A percentile compares a stretch with the other conserved stretches of the same genome.
phyloP scores from a whole-genome alignment of 2,797 vertebrate genomes.

The Austrolebias charrua region DNA sequence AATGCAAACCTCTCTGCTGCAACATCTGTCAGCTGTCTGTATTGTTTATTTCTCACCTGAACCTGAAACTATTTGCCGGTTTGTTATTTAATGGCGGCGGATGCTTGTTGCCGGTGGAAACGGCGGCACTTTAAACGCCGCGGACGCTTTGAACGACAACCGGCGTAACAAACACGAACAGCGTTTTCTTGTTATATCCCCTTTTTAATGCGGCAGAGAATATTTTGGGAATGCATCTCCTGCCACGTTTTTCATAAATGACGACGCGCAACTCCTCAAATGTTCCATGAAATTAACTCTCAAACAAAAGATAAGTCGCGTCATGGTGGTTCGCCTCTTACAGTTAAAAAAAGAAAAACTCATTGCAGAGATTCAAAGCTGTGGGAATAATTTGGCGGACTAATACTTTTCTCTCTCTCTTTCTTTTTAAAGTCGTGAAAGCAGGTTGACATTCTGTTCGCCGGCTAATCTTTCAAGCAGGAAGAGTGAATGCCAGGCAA shows the following conservation, averaged over 20 bases:
- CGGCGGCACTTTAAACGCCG: conserved; percentile 38
- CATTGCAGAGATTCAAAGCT: conserved; percentile 41
- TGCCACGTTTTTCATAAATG: conserved; percentile 38
- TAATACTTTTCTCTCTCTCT: conserved; percentile 19
- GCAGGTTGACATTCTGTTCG: conserved; percentile 65
- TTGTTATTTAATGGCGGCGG: conserved; percentile 56
- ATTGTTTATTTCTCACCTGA: conserved; percentile 69
- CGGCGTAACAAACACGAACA: conserved; percentile 54
- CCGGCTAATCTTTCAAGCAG: conserved; percentile 65
- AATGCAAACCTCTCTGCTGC: conserved; percentile 45
- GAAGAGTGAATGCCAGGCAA: conserved; percentile 46
- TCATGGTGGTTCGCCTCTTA: conserved; percentile 33
- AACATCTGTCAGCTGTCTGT: conserved; percentile 74
- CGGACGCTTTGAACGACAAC: conserved; percentile 53
- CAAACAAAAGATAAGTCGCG: conserved; percentile 65
- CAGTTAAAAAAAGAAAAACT: conserved; percentile 39
- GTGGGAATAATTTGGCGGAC: conserved; percentile 23
- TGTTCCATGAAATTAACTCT: conserved; percentile 65
- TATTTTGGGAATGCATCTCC: conserved; percentile 44
- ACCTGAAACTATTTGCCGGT: conserved; percentile 66
- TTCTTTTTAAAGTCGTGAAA: conserved; percentile 35
- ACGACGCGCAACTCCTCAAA: conserved; percentile 41
- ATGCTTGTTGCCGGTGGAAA: conserved; percentile 39
- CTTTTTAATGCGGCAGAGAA: conserved; percentile 33
- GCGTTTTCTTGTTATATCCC: conserved; percentile 48